Percentiles rank a stretch among this genome's conserved stretches.
Evolutionary conservation across 2,888 invertebrate genomes (phyloP).

Genomic region (Hypsopygia costalis): DNA sequence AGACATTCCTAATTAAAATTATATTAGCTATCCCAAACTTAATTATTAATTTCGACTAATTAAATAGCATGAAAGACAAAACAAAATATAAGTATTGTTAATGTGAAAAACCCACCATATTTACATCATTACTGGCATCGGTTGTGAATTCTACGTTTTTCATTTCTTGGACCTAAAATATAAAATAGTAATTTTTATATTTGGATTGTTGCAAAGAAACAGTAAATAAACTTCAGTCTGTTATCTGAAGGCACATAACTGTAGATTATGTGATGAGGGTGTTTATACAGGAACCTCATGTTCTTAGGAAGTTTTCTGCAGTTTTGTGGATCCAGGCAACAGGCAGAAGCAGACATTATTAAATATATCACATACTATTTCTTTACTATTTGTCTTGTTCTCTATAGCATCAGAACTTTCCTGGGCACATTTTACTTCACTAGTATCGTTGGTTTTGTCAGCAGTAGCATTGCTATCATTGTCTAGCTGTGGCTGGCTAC

Average conservation of each 20-base stretch:
- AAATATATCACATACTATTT: not conserved
- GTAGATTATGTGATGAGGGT: too few relatives aligned
- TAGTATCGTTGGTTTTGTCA: conserved; percentile 8
- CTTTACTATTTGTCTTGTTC: conserved; percentile 4
- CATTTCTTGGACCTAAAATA: not conserved
- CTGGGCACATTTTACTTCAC: conserved; percentile 5
- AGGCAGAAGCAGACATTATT: too few relatives aligned
- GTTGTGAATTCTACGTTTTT: not conserved
- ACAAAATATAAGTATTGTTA: too few relatives aligned
- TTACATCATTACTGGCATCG: not conserved
- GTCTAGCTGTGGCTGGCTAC: conserved; percentile 10
- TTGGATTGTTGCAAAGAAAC: not conserved
- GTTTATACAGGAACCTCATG: too few relatives aligned
- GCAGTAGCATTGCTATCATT: conserved; percentile 17
- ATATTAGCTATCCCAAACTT: too few relatives aligned
- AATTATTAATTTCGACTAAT: too few relatives aligned
- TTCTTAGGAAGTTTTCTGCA: too few relatives aligned
- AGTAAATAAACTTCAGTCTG: not conserved
- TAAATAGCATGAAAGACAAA: too few relatives aligned
- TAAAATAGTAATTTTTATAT: not conserved
- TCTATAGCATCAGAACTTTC: conserved; percentile 8
- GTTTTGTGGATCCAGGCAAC: too few relatives aligned
- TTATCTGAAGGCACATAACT: not conserved
- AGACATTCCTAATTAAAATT: too few relatives aligned
- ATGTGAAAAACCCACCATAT: not conserved